A percentile compares a stretch with the other conserved stretches of the same genome.
phyloP scores from a whole-genome alignment of 2,888 invertebrate genomes.

The Lypha dubia region DNA sequence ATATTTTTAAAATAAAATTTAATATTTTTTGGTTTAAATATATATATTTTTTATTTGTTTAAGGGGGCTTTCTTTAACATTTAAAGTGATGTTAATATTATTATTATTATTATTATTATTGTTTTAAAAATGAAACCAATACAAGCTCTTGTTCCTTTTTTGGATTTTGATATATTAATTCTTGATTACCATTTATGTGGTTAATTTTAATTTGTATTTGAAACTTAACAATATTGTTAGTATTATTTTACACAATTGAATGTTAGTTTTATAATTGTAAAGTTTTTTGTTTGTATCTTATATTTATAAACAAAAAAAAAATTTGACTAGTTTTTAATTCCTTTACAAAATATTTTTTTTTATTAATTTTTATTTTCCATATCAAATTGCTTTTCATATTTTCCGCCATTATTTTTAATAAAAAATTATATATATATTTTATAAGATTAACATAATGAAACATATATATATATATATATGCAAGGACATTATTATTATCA shows the following conservation, averaged over 20 bases:
- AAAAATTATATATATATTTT: slow-evolving; percentile 27
- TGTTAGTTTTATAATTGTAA: slow-evolving; percentile 58
- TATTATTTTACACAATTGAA: slow-evolving; percentile 69
- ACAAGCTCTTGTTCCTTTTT: slow-evolving; percentile 56
- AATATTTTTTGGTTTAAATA: not conserved
- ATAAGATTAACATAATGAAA: slow-evolving; percentile 10
- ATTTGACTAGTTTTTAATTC: slow-evolving; percentile 82
- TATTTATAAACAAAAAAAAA: slow-evolving; percentile 74
- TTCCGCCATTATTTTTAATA: slow-evolving; percentile 62
- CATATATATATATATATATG: slow-evolving; percentile 2
- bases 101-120: slow-evolving; percentile 31
- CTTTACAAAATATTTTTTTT: slow-evolving; percentile 75
- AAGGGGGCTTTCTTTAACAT: slow-evolving; percentile 64
- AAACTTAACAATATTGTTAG: slow-evolving; percentile 69
- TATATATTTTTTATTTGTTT: slow-evolving; percentile 55
- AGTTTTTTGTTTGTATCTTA: slow-evolving; percentile 75
- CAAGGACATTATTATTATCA: slow-evolving; percentile 7
- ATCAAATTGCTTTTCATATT: slow-evolving; percentile 69
- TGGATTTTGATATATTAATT: slow-evolving; percentile 11
- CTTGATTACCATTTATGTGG: slow-evolving; percentile 59
- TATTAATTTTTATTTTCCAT: slow-evolving; percentile 48
- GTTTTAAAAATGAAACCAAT: slow-evolving; percentile 64
- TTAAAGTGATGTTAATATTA: slow-evolving; percentile 63
- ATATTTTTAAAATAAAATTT: not conserved
- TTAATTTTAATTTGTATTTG: slow-evolving; percentile 51